Evolutionary conservation across 1,140 invertebrate genomes (phyloP).

Genomic region (Eurosta solidaginis): DNA sequence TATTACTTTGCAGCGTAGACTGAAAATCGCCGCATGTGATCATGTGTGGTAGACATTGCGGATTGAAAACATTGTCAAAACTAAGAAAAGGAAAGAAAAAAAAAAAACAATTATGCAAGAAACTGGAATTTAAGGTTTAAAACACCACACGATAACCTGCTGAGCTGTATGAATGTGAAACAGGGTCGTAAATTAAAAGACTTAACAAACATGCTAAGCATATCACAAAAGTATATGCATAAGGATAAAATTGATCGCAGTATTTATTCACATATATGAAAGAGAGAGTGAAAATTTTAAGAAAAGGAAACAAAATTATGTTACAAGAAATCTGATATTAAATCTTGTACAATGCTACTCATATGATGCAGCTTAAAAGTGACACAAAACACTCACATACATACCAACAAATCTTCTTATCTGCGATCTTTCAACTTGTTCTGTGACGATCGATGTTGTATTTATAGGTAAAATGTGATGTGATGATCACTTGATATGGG

Average conservation of each 20-base stretch:
- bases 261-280: neutral
- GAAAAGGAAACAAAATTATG: conserved; percentile 24
- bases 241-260: neutral
- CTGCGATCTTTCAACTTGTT: conserved; percentile 24
- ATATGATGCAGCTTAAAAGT: neutral
- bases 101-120: neutral
- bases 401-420: neutral
- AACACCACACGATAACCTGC: conserved; percentile 5
- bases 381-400: neutral
- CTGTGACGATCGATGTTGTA: neutral
- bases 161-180: conserved; percentile 11
- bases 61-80: conserved; percentile 17
- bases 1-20: neutral
- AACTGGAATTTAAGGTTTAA: neutral
- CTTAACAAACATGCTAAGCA: neutral
- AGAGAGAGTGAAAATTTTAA: conserved; percentile 25
- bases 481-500: conserved; percentile 16
- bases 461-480: neutral
- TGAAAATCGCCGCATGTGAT: too few species aligned
- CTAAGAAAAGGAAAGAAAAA: neutral
- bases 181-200: conserved; percentile 17
- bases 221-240: neutral
- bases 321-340: conserved; percentile 21
- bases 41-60: neutral
- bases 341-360: conserved; percentile 9